These are phyloP conservation scores for Pseudochirops cupreus DNA, from an alignment of 2,797 vertebrate species.

Conservation along the genomic window DNA sequence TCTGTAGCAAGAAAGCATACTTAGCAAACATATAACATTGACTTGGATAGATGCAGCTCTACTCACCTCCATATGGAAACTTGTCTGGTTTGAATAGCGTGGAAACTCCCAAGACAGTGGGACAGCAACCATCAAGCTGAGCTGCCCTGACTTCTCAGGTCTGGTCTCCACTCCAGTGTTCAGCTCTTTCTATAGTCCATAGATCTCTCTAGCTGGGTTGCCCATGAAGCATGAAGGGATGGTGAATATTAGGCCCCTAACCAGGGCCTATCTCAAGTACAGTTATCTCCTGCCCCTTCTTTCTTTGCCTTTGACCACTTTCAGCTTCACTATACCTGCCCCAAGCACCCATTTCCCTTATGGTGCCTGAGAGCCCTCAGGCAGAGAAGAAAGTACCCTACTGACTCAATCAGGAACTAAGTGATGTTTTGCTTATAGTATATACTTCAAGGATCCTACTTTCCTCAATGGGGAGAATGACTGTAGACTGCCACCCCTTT, in stretches of 20 bases:
- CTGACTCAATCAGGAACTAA: too few relatives aligned
- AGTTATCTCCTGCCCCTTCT: too few relatives aligned
- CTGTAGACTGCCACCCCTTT: background rate
- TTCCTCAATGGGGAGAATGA: background rate
- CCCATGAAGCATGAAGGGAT: too few relatives aligned
- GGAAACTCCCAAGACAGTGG: background rate
- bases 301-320: too few relatives aligned
- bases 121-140: background rate
- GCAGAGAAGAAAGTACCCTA: background rate
- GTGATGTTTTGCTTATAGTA: background rate
- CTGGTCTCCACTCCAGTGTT: background rate
- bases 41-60: background rate
- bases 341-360: too few relatives aligned
- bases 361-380: too few relatives aligned
- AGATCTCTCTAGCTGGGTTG: too few relatives aligned
- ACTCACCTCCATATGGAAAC: background rate
- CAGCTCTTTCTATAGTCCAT: too few relatives aligned
- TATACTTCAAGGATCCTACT: background rate
- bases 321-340: too few relatives aligned
- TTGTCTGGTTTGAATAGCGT: background rate
- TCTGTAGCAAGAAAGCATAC: background rate
- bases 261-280: too few relatives aligned
- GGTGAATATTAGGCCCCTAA: too few relatives aligned
- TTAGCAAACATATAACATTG: background rate
- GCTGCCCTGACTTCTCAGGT: background rate